These are phyloP conservation scores for Hoplias malabaricus DNA, from an alignment of 2,113 vertebrate genomes.

Conservation along the genomic window DNA sequence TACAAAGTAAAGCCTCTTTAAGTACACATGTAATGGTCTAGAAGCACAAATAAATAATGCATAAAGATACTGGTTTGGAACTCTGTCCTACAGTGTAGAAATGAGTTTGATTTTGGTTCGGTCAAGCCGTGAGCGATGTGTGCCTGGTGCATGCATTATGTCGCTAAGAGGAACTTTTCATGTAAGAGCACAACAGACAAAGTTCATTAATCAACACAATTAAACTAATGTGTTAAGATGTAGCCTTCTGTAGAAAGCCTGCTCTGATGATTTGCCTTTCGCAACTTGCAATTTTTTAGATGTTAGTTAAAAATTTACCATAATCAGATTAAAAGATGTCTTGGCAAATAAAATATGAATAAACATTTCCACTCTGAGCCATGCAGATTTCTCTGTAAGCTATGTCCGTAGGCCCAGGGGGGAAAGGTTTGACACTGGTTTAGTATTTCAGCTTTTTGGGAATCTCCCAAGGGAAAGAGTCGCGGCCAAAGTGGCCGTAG, in stretches of 20 bases:
- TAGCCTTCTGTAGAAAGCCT: neutral
- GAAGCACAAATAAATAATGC: constrained; percentile 86
- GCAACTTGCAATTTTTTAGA: neutral
- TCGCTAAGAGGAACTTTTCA: neutral
- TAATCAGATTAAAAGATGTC: constrained; percentile 16
- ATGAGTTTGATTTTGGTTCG: neutral
- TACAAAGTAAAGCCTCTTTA: neutral
- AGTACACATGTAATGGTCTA: constrained; percentile 48
- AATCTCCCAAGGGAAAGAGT: constrained; percentile 95
- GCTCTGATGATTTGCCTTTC: neutral
- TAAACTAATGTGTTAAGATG: neutral
- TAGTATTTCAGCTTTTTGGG: constrained; percentile 96
- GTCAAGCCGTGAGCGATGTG: neutral
- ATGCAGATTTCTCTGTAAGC: constrained; percentile 96
- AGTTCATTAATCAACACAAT: neutral
- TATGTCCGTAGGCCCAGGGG: constrained; percentile 89
- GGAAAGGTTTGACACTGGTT: constrained; percentile 87
- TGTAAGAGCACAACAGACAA: neutral
- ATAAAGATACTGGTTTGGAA: constrained; percentile 48
- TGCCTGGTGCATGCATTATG: neutral
- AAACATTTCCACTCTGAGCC: constrained; percentile 83
- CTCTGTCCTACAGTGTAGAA: neutral
- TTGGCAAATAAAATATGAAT: constrained; percentile 45
- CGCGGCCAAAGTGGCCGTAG: constrained; percentile 98
- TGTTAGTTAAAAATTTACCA: neutral